These are phyloP conservation scores for Bombus waltoni DNA, from an alignment of 1,140 invertebrate genomes.

Conservation along the genomic window DNA sequence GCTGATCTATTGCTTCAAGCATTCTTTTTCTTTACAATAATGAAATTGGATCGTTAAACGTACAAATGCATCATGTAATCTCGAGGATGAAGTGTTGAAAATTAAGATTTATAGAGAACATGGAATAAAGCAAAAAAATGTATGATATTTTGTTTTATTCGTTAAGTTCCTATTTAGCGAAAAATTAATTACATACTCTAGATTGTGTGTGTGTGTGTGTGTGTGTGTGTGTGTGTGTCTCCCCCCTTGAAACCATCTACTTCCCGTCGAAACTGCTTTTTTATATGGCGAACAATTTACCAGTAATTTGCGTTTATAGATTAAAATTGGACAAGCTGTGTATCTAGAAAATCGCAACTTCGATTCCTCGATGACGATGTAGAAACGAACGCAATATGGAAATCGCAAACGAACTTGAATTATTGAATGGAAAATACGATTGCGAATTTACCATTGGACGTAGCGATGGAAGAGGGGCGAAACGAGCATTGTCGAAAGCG, in stretches of 20 bases:
- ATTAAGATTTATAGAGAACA: neutral
- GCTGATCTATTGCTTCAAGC: neutral
- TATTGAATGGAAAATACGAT: neutral
- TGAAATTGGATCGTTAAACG: neutral
- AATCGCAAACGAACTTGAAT: neutral
- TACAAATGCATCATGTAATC: fast-evolving
- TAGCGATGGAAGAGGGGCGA: neutral
- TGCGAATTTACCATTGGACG: too few relatives aligned
- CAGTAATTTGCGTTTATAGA: too few relatives aligned
- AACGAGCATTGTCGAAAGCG: slow-evolving; percentile 18
- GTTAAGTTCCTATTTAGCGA: too few relatives aligned
- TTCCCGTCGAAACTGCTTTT: too few relatives aligned
- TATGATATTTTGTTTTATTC: neutral
- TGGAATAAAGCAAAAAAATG: neutral
- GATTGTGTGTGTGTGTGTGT: too few relatives aligned
- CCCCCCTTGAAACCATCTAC: too few relatives aligned
- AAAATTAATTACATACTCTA: too few relatives aligned
- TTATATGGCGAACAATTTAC: too few relatives aligned
- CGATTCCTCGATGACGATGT: neutral
- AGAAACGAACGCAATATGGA: neutral
- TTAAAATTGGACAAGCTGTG: neutral
- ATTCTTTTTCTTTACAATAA: neutral
- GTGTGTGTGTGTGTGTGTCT: too few relatives aligned
- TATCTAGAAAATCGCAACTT: neutral
- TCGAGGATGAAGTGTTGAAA: neutral